Evolutionary conservation across 2,797 vertebrate genomes (phyloP).

Genomic region (Pelobates cultripes): DNA sequence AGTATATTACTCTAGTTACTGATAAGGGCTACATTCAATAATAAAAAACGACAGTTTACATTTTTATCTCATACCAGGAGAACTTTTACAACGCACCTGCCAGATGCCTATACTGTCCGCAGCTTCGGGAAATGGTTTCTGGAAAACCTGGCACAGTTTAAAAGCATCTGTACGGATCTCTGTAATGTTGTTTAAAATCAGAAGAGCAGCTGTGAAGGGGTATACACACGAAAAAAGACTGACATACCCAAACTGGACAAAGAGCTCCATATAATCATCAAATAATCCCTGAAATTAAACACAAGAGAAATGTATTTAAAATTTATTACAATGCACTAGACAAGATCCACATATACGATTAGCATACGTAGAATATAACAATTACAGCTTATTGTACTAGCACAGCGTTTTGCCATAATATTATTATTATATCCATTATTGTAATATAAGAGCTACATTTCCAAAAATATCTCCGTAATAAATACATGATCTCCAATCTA

Average conservation of each 20-base stretch:
- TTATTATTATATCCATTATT: too few species aligned
- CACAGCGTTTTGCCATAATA: too few species aligned
- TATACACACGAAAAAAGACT: slow-evolving; percentile 84
- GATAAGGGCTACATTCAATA: too few species aligned
- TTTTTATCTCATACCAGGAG: background rate
- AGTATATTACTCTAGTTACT: too few species aligned
- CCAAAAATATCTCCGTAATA: too few species aligned
- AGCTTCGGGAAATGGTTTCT: slow-evolving; percentile 76
- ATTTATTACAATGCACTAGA: background rate
- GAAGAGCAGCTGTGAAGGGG: slow-evolving; percentile 76
- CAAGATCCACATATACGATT: too few species aligned
- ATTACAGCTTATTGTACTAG: too few species aligned
- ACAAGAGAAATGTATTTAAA: background rate
- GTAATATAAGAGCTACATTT: too few species aligned
- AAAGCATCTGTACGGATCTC: slow-evolving; percentile 81
- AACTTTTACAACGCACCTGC: slow-evolving; percentile 69
- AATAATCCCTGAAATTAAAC: slow-evolving; percentile 74
- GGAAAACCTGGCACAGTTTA: slow-evolving; percentile 81
- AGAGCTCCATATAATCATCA: slow-evolving; percentile 81
- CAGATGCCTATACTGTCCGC: slow-evolving; percentile 77
- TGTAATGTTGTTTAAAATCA: slow-evolving; percentile 80
- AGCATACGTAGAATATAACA: too few species aligned
- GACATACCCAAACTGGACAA: slow-evolving; percentile 84
- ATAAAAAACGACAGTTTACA: too few species aligned
- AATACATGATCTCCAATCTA: too few species aligned